phyloP scores from a whole-genome alignment of 2,113 vertebrate species.

The Antechinus flavipes region DNA sequence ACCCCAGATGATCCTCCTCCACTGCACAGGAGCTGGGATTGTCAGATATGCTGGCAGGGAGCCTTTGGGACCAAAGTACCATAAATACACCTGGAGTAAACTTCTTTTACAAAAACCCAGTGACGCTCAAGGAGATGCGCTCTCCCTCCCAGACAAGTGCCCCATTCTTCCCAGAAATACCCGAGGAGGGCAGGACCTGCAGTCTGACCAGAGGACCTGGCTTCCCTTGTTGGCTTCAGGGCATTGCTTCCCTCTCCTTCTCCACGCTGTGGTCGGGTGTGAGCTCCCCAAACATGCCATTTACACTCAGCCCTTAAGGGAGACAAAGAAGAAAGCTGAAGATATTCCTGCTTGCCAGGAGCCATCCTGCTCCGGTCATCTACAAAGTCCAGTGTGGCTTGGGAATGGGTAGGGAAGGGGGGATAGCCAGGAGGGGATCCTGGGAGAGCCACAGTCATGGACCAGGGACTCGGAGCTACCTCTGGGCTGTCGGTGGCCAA shows the following conservation, averaged over 20 bases:
- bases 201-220: background rate
- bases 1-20: background rate
- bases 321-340: slow-evolving; percentile 11
- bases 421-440: slow-evolving; percentile 2
- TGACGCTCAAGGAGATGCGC: background rate
- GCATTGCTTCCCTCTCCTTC: background rate
- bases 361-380: background rate
- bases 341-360: background rate
- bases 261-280: background rate
- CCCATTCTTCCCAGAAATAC: background rate
- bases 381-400: slow-evolving; percentile 22
- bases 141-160: background rate
- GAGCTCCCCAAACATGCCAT: background rate
- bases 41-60: background rate
- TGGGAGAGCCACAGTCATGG: background rate
- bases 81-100: background rate
- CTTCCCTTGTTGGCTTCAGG: background rate
- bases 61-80: background rate
- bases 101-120: no score
- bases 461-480: background rate
- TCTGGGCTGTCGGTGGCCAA: background rate
- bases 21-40: background rate
- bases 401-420: slow-evolving; percentile 28
- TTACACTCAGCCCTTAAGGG: slow-evolving; percentile 52
- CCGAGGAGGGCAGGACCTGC: background rate